Percentiles rank a stretch among this genome's conserved stretches.
Conservation (phyloP, 2,888 invertebrate genomes). For the Hyposoter didymator region DNA sequence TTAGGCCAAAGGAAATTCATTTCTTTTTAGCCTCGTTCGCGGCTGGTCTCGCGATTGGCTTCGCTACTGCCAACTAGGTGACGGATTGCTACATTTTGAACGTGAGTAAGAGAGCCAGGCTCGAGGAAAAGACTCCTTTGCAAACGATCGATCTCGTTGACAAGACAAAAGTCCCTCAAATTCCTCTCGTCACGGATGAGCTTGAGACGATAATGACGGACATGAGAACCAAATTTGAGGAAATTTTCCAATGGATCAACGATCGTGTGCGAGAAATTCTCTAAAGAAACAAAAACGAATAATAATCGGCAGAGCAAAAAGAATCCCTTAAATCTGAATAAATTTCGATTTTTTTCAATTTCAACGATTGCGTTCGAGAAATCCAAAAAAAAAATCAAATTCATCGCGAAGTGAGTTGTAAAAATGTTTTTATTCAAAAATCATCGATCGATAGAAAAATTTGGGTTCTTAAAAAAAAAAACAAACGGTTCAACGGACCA, state of each 20-base stretch:
- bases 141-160: conserved; percentile 66
- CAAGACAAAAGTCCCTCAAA: conserved; percentile 33
- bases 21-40: conserved; percentile 92
- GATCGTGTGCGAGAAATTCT: conserved; percentile 53
- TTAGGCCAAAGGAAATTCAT: conserved; percentile 90
- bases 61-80: conserved; percentile 83
- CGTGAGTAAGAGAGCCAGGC: conserved; percentile 69
- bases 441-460: background rate
- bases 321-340: too few species aligned
- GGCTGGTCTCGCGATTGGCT: conserved; percentile 91
- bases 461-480: too few species aligned
- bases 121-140: conserved; percentile 53
- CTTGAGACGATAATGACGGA: conserved; percentile 52
- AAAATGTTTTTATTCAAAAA: background rate
- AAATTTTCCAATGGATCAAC: conserved; percentile 57
- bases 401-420: background rate
- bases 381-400: too few species aligned
- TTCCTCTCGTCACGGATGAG: conserved; percentile 35
- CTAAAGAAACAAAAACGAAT: background rate
- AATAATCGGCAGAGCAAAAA: too few species aligned
- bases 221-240: conserved; percentile 56
- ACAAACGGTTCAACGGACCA: too few species aligned
- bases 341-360: too few species aligned
- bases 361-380: too few species aligned
- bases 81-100: conserved; percentile 78